These are phyloP conservation scores for Fistularia tabacaria DNA, from an alignment of 2,797 vertebrate species.

Conservation along the genomic window DNA sequence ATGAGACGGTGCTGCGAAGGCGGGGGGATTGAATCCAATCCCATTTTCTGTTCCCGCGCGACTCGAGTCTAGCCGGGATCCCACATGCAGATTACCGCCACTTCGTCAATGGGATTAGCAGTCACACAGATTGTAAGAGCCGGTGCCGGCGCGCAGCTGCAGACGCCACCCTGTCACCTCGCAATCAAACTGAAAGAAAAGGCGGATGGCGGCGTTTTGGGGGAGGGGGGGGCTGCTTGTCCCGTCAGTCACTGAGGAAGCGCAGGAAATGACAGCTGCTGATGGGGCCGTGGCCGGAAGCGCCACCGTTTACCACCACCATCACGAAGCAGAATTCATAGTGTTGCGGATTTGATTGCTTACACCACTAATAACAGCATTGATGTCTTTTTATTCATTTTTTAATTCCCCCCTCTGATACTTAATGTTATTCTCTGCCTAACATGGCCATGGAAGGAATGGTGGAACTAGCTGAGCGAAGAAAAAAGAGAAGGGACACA, in stretches of 20 bases:
- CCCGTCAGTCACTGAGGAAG: too few species aligned
- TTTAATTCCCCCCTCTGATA: constrained; percentile 5
- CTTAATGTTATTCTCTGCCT: constrained; percentile 42
- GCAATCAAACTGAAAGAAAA: constrained; percentile 11
- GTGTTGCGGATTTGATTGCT: constrained; percentile 14
- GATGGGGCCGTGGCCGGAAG: too few species aligned
- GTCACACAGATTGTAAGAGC: constrained; percentile 48
- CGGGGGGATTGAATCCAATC: constrained; percentile 19
- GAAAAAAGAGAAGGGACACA: constrained; percentile 3
- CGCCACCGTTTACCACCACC: too few species aligned
- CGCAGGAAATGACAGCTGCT: too few species aligned
- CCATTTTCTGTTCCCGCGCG: constrained; percentile 12
- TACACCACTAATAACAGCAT: constrained; percentile 33
- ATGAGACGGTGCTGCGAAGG: background rate
- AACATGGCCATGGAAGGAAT: constrained; percentile 45
- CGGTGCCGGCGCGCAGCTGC: constrained; percentile 6
- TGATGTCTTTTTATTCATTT: constrained; percentile 42
- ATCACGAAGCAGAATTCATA: constrained; percentile 2
- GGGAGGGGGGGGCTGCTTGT: too few species aligned
- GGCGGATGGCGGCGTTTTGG: background rate
- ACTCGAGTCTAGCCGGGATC: constrained; percentile 12
- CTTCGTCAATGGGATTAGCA: constrained; percentile 53
- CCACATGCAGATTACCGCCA: constrained; percentile 41
- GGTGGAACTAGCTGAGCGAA: constrained; percentile 31
- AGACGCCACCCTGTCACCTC: constrained; percentile 17